Conservation (phyloP, 2,888 invertebrate genomes). For the Drosophila sordidula region DNA sequence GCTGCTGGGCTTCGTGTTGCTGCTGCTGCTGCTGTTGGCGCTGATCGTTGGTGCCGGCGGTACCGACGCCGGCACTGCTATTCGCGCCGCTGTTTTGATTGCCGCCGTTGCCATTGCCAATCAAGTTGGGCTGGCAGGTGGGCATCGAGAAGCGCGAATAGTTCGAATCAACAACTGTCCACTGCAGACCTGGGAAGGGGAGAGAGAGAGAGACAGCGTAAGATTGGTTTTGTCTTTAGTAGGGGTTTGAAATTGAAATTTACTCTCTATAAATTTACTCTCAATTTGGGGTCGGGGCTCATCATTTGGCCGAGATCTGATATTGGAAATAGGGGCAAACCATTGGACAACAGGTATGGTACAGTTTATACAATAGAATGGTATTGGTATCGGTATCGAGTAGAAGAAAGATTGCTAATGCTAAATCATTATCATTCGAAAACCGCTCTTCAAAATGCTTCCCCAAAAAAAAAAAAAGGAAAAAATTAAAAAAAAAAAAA, state of each 20-base stretch:
- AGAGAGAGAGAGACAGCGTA: conserved; percentile 83
- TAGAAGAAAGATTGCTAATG: conserved; percentile 77
- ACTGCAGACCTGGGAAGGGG: conserved; percentile 92
- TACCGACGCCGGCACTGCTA: conserved; percentile 71
- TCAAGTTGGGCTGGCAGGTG: conserved; percentile 87
- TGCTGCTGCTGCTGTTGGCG: conserved; percentile 77
- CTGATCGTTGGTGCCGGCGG: conserved; percentile 69
- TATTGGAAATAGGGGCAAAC: conserved; percentile 46
- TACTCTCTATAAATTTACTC: conserved; percentile 62
- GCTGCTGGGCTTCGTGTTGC: conserved; percentile 74
- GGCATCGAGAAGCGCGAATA: conserved; percentile 91
- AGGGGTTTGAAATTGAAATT: conserved; percentile 56
- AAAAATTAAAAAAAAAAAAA: conserved; percentile 33
- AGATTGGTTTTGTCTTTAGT: conserved; percentile 76
- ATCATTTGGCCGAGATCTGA: conserved; percentile 39
- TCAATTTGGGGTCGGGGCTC: conserved; percentile 45
- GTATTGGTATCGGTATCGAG: conserved; percentile 59
- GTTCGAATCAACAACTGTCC: conserved; percentile 93
- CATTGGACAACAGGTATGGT: conserved; percentile 43
- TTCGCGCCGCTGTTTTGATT: conserved; percentile 83
- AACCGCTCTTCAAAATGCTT: conserved; percentile 49
- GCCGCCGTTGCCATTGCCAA: conserved; percentile 84
- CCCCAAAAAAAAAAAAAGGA: conserved; percentile 41
- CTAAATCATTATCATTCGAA: conserved; percentile 74
- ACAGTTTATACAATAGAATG: conserved; percentile 46